Evolutionary conservation across 2,888 invertebrate genomes (phyloP).

Genomic region (Plusia festucae): DNA sequence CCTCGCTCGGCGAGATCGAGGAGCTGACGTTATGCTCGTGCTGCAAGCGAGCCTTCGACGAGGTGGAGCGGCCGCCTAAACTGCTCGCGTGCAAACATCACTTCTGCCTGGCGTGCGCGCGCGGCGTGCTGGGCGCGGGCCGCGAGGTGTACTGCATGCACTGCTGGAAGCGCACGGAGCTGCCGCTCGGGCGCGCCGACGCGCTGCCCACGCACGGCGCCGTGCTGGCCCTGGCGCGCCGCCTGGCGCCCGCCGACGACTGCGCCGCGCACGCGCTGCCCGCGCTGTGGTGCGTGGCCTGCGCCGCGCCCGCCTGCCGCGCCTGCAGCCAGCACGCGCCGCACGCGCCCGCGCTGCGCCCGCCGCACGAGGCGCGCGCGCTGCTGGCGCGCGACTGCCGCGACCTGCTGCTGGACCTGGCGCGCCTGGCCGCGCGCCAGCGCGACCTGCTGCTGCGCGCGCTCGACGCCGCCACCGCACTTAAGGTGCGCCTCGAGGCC

Average conservation of each 20-base stretch:
- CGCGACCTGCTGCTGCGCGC: slow-evolving; percentile 93
- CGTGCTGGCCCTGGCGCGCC: slow-evolving; percentile 90
- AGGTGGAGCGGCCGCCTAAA: slow-evolving; percentile 92
- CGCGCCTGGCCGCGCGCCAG: slow-evolving; percentile 91
- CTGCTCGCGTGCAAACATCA: slow-evolving; percentile 93
- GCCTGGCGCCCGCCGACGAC: slow-evolving; percentile 72
- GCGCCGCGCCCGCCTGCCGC: slow-evolving; percentile 92
- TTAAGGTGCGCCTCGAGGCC: slow-evolving; percentile 93
- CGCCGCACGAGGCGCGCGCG: slow-evolving; percentile 90
- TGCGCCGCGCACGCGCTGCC: slow-evolving; percentile 40
- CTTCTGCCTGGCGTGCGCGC: slow-evolving; percentile 93
- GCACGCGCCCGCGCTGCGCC: slow-evolving; percentile 92
- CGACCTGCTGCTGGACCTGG: slow-evolving; percentile 89
- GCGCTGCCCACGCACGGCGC: slow-evolving; percentile 92
- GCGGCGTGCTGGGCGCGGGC: slow-evolving; percentile 91
- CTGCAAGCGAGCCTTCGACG: slow-evolving; percentile 93
- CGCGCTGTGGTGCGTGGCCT: slow-evolving; percentile 73
- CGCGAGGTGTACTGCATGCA: slow-evolving; percentile 92
- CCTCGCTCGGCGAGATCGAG: slow-evolving; percentile 91
- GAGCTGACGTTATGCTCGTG: slow-evolving; percentile 93
- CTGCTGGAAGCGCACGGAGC: slow-evolving; percentile 93
- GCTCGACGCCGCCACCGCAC: slow-evolving; percentile 93
- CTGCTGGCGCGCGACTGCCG: slow-evolving; percentile 83
- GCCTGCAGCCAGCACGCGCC: slow-evolving; percentile 90
- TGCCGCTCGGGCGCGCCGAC: slow-evolving; percentile 91